Conservation (phyloP, 2,888 invertebrate genomes). For the Zhengitettix transpicula region DNA sequence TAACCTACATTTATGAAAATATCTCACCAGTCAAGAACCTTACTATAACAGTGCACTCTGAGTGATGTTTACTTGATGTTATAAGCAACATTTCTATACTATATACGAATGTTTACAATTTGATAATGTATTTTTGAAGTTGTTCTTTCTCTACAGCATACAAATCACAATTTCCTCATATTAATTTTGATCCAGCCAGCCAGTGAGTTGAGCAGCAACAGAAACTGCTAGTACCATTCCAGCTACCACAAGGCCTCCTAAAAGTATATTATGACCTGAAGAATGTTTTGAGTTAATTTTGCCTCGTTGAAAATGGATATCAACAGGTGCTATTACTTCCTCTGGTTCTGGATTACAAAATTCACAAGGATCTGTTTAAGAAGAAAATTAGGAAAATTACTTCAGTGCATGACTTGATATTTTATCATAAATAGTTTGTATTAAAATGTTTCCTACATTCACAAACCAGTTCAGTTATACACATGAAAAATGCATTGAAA, state of each 20-base stretch:
- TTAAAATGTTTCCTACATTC: too few relatives aligned
- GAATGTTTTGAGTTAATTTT: not conserved
- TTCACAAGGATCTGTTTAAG: conserved; percentile 2
- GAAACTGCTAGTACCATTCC: conserved; percentile 4
- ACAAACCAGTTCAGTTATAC: not conserved
- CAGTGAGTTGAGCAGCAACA: conserved; percentile 1
- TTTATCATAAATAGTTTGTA: too few relatives aligned
- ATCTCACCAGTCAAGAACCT: too few relatives aligned
- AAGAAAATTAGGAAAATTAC: not conserved
- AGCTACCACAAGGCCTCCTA: not conserved
- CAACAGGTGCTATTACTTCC: not conserved
- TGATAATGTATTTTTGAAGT: too few relatives aligned
- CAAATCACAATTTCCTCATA: too few relatives aligned
- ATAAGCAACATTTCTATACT: too few relatives aligned
- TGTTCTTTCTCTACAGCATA: too few relatives aligned
- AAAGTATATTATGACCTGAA: not conserved
- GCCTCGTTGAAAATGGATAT: not conserved
- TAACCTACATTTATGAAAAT: too few relatives aligned
- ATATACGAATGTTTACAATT: too few relatives aligned
- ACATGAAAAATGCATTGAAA: not conserved
- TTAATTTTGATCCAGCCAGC: not conserved
- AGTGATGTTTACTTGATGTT: too few relatives aligned
- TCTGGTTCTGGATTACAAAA: conserved; percentile 2
- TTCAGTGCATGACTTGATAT: not conserved
- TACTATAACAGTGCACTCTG: too few relatives aligned